These are phyloP conservation scores for Lasaia peninsularis DNA, from an alignment of 1,140 invertebrate species.

Conservation along the genomic window DNA sequence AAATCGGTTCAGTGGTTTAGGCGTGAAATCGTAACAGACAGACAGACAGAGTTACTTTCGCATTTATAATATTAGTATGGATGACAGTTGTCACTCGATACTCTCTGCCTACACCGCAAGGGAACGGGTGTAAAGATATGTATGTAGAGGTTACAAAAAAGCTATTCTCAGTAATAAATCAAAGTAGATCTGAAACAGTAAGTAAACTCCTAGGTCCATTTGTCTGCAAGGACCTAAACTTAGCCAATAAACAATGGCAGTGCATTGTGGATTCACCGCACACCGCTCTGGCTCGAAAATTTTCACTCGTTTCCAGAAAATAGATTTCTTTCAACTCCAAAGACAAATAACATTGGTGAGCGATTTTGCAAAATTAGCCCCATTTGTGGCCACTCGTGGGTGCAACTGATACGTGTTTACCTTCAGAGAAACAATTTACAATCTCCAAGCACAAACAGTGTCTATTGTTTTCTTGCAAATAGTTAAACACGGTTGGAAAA, in stretches of 20 bases:
- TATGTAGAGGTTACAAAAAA: too few species aligned
- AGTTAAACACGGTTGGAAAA: too few species aligned
- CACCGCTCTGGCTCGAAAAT: constrained; percentile 44
- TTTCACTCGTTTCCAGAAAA: constrained; percentile 50
- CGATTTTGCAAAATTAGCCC: constrained; percentile 27
- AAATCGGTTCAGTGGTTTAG: too few species aligned
- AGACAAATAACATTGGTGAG: constrained; percentile 39
- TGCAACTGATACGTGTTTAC: constrained; percentile 6
- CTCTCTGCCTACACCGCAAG: too few species aligned
- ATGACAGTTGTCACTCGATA: too few species aligned
- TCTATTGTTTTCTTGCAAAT: not conserved
- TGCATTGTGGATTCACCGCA: constrained; percentile 43
- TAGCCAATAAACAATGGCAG: constrained; percentile 33
- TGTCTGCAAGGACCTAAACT: constrained; percentile 26
- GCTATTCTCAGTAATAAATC: not conserved
- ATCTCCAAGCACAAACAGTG: not conserved
- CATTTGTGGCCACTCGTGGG: constrained; percentile 12
- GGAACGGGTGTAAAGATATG: too few species aligned
- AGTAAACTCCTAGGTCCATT: constrained; percentile 28
- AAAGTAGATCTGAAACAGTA: constrained; percentile 15
- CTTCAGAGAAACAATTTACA: not conserved
- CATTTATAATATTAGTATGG: too few species aligned
- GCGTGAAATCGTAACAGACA: too few species aligned
- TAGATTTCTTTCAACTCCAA: constrained; percentile 37
- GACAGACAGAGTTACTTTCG: too few species aligned